These are phyloP conservation scores for Lepus timidus DNA, from an alignment of 2,113 vertebrate species.

Conservation along the genomic window DNA sequence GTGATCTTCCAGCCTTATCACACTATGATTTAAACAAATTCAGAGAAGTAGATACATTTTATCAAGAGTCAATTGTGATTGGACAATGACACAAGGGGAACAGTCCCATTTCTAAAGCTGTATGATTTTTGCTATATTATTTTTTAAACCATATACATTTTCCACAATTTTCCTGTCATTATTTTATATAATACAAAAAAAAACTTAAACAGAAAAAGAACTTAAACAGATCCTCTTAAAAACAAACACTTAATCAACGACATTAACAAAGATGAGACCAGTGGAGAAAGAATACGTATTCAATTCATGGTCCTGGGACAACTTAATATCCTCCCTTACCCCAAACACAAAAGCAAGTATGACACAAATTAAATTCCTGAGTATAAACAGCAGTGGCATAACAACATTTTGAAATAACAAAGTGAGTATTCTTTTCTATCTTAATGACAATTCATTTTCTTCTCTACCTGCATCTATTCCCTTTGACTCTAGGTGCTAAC, in stretches of 20 bases:
- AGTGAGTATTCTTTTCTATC: neutral
- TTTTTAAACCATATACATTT: neutral
- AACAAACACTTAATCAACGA: neutral
- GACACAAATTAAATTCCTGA: neutral
- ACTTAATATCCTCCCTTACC: neutral
- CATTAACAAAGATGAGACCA: neutral
- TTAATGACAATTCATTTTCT: neutral
- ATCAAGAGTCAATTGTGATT: neutral
- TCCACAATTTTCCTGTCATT: neutral
- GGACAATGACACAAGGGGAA: neutral
- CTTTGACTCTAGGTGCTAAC: neutral
- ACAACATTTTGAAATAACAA: neutral
- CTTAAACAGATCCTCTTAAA: neutral
- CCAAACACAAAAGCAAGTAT: neutral
- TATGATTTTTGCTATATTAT: neutral
- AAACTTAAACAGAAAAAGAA: conserved; percentile 14
- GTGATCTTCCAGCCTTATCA: neutral
- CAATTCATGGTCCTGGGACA: neutral
- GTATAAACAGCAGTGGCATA: neutral
- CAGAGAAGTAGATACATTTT: neutral
- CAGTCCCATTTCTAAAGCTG: neutral
- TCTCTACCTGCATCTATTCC: neutral
- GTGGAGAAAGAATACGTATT: neutral
- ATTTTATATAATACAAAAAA: neutral
- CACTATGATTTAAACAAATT: conserved; percentile 1